Evolutionary conservation across 1,140 invertebrate genomes (phyloP).

Genomic region (Macrobrachium nipponense): DNA sequence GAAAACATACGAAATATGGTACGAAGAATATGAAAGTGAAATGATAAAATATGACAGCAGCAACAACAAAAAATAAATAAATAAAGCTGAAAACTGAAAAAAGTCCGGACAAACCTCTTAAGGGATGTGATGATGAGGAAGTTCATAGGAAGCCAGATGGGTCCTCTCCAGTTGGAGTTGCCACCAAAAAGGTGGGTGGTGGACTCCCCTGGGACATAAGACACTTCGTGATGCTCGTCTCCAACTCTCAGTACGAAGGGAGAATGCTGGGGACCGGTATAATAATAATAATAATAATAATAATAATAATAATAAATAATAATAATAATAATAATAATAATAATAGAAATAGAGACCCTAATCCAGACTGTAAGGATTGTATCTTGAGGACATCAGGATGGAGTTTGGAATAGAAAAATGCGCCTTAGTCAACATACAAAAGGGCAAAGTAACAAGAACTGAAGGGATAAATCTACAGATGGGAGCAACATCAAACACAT

Average conservation of each 20-base stretch:
- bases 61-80: background rate
- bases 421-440: too few relatives aligned
- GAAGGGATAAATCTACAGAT: too few relatives aligned
- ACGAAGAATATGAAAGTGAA: background rate
- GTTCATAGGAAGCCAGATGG: conserved; percentile 68
- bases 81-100: too few relatives aligned
- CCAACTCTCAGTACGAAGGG: conserved; percentile 65
- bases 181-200: conserved; percentile 69
- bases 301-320: background rate
- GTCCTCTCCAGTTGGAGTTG: conserved; percentile 71
- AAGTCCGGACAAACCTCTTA: conserved; percentile 45
- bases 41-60: background rate
- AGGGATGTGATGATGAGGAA: conserved; percentile 68
- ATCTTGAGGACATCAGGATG: too few relatives aligned
- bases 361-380: too few relatives aligned
- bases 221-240: conserved; percentile 65
- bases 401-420: too few relatives aligned
- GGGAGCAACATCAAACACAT: too few relatives aligned
- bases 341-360: background rate
- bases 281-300: conserved; percentile 52
- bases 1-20: background rate
- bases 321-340: background rate
- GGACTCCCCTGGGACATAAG: conserved; percentile 69
- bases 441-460: too few relatives aligned
- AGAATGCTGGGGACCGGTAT: conserved; percentile 19